Conservation (phyloP, 1,140 invertebrate genomes). For the Cydia fagiglandana region DNA sequence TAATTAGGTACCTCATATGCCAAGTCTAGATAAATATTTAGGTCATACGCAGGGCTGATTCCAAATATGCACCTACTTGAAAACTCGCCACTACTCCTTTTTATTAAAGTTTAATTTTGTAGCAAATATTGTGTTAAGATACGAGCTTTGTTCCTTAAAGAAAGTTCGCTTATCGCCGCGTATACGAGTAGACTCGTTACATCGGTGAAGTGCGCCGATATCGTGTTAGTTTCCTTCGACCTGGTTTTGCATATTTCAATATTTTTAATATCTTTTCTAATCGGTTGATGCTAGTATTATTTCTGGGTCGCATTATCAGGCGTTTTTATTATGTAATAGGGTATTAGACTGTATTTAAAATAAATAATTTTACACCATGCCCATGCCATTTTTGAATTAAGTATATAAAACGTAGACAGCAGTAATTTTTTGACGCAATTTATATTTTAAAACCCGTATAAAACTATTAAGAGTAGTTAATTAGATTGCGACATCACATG, state of each 20-base stretch:
- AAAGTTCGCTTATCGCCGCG: constrained; percentile 21
- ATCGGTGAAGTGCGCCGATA: constrained; percentile 47
- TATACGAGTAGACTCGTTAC: constrained; percentile 21
- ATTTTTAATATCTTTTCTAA: neutral
- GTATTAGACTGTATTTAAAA: too few species aligned
- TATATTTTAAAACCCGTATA: too few species aligned
- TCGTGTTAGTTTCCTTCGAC: constrained; percentile 34
- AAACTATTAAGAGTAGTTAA: too few species aligned
- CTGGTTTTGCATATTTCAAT: constrained; percentile 32
- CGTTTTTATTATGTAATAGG: neutral
- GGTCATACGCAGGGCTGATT: constrained; percentile 1
- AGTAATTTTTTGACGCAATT: too few species aligned
- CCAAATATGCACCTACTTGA: neutral
- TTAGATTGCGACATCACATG: too few species aligned
- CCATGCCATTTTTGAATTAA: too few species aligned
- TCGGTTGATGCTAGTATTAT: neutral
- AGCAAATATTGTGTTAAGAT: neutral
- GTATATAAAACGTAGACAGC: too few species aligned
- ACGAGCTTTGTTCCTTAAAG: neutral
- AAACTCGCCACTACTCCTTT: neutral
- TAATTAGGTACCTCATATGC: neutral
- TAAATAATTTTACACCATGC: too few species aligned
- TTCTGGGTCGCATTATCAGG: neutral
- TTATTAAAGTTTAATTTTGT: neutral
- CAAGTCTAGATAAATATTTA: constrained; percentile 23